These are phyloP conservation scores for Misgurnus mizolepis DNA, from an alignment of 2,113 vertebrate species.

Conservation along the genomic window DNA sequence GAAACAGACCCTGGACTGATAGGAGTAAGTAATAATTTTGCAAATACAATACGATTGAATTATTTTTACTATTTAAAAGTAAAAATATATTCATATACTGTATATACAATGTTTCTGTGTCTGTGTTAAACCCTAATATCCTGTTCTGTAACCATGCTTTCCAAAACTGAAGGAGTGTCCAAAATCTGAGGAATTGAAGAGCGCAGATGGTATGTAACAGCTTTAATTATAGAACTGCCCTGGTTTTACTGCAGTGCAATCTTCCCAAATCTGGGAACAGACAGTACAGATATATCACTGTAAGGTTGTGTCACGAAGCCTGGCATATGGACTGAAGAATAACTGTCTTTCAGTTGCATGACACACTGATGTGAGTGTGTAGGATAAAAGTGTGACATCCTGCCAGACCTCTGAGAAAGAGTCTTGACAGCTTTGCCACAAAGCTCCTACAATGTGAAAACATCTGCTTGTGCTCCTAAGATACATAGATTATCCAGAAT, in stretches of 20 bases:
- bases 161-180: constrained; percentile 66
- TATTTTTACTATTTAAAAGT: too few relatives aligned
- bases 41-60: background rate
- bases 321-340: constrained; percentile 25
- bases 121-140: background rate
- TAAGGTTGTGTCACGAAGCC: background rate
- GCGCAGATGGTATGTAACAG: constrained; percentile 64
- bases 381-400: constrained; percentile 11
- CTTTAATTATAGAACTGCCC: constrained; percentile 30
- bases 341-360: constrained; percentile 10
- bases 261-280: constrained; percentile 15
- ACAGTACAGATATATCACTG: constrained; percentile 15
- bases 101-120: background rate
- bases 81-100: background rate
- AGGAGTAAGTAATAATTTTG: constrained; percentile 65
- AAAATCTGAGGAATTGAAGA: constrained; percentile 70
- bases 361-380: constrained; percentile 7
- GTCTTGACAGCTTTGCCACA: background rate
- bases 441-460: background rate
- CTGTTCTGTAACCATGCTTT: background rate
- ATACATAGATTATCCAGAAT: background rate
- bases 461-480: constrained; percentile 1
- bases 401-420: constrained; percentile 28
- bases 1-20: constrained; percentile 76
- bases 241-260: constrained; percentile 4